Base-by-base conservation (phyloP, 2,113 vertebrate genomes). In the Pluvianellus socialis region DNA sequence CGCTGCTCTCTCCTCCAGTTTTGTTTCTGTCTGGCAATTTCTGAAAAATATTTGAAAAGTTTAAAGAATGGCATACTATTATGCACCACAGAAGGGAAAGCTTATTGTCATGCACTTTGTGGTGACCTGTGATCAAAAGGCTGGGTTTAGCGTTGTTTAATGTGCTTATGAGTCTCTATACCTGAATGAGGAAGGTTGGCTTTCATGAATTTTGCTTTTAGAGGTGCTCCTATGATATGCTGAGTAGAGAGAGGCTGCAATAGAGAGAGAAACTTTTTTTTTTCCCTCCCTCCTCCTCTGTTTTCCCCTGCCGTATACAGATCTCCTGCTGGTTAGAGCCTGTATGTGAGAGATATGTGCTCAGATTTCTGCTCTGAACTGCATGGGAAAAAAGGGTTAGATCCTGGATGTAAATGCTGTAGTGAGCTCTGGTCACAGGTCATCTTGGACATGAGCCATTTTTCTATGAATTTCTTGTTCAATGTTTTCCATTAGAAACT, bases 271-370 rank as follows among this genome's bases (percentile, higher is more conserved):
- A n/a, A 21, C 9, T 8, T 35, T 14, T 42, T 35, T 55, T 80
- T 67, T 58, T 10, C n/a, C 38, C 38, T 9, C 38, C 10, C 59
- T 33, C 5, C 16, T 71, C 28, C 59, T 67, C 47, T 84, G 7
- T 75, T 79, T 94, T 35, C 2, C 21, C 2, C 14, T 61, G 14
- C n/a, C 76, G 53, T 68, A 27, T 14, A 56, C 14, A 73, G 33
- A 77, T 74, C 26, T 85, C 22, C 42, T 59, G 13, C 49, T 80
- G 45, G 27, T 49, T 84, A 42, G 21, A 75, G 40, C 72, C 66
- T 86, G 50, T 53, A 73, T 52, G 20, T 38, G 30, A 58, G 24
- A n/a, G 0, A 0, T 28, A 13, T 8, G 1, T 9, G 28, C 45
- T 86, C 55, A 80, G 82, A 70, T 45, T 88, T 76, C 77, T 92